These are phyloP conservation scores for Nebria brevicollis DNA, from an alignment of 2,888 invertebrate species.

Conservation along the genomic window DNA sequence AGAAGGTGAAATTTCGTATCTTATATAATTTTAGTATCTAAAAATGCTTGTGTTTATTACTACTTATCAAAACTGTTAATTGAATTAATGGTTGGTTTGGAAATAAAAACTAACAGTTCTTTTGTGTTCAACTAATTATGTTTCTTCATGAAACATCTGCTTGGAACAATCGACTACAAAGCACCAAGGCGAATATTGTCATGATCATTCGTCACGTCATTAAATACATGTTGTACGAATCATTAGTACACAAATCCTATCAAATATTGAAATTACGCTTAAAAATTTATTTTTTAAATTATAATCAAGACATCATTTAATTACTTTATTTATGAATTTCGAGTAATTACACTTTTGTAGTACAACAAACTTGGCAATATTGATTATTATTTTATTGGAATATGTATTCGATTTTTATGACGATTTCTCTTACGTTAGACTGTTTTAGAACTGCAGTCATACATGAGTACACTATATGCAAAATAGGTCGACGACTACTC, in stretches of 20 bases:
- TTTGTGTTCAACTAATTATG: neutral
- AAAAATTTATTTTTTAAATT: no score
- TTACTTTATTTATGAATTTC: no score
- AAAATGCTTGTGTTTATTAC: neutral
- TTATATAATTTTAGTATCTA: neutral
- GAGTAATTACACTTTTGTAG: no score
- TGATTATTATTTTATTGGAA: no score
- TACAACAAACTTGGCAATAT: no score
- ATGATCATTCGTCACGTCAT: neutral
- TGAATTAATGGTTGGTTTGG: neutral
- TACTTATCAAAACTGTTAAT: neutral
- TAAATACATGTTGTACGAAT: neutral
- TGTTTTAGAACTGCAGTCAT: neutral
- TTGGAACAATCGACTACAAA: neutral
- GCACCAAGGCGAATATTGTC: neutral
- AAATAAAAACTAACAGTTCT: neutral
- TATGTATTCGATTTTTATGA: no score
- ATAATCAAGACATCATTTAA: no score
- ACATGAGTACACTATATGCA: slow-evolving; percentile 16
- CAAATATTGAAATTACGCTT: no score
- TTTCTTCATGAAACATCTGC: neutral
- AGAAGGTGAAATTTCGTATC: neutral
- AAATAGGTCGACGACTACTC: slow-evolving; percentile 25
- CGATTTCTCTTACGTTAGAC: neutral
- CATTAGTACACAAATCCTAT: no score